Percentiles rank a stretch among this genome's conserved stretches.
These are phyloP conservation scores for Strongylocentrotus purpuratus DNA, from an alignment of 35 echinoderm and acorn worm genomes.

Conservation along the genomic window DNA sequence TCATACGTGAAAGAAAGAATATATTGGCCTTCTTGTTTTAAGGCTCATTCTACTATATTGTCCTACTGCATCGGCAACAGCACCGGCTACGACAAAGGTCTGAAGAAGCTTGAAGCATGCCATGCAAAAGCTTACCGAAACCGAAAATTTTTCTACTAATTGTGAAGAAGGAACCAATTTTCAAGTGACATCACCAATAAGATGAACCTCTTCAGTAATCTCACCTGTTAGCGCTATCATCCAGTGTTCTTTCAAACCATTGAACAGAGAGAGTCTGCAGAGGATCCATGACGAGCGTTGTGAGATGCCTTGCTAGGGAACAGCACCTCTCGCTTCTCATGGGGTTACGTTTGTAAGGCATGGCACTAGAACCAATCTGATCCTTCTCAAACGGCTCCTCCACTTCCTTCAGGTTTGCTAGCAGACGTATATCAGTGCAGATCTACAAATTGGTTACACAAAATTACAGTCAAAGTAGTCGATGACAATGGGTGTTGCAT, in stretches of 20 bases:
- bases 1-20: too few species aligned
- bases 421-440: slow-evolving; percentile 93
- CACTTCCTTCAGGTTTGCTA: slow-evolving; percentile 96
- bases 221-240: slow-evolving; percentile 99
- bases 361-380: slow-evolving; percentile 99
- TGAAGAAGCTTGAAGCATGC: too few species aligned
- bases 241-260: slow-evolving; percentile 97
- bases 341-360: slow-evolving; percentile 98
- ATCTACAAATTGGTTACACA: slow-evolving; percentile 49
- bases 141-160: too few species aligned
- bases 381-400: slow-evolving; percentile 99
- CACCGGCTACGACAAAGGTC: too few species aligned
- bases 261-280: slow-evolving; percentile 94
- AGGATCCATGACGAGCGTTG: slow-evolving; percentile 83
- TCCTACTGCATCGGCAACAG: too few species aligned
- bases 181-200: too few species aligned
- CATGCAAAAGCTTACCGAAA: too few species aligned
- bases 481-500: too few species aligned
- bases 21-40: too few species aligned
- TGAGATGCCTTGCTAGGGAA: slow-evolving; percentile 93
- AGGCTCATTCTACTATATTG: too few species aligned
- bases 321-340: slow-evolving; percentile 98
- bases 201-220: background rate
- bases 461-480: too few species aligned
- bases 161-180: too few species aligned